A percentile compares a stretch with the other conserved stretches of the same genome.
phyloP scores from a whole-genome alignment of 2,113 vertebrate species.

The Phaethornis superciliosus region DNA sequence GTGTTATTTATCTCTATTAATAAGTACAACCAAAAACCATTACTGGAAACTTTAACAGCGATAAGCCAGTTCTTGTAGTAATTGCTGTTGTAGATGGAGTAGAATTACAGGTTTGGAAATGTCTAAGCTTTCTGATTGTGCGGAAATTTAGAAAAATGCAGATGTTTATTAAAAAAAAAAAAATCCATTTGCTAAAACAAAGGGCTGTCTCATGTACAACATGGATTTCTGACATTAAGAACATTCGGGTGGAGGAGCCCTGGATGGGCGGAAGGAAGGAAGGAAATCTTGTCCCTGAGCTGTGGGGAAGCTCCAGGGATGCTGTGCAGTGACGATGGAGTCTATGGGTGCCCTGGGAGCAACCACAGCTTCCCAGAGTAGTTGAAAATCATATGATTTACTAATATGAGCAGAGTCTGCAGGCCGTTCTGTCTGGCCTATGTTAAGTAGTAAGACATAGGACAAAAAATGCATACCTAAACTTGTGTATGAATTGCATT shows the following conservation, averaged over 20 bases:
- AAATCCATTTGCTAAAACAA: background rate
- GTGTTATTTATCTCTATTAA: background rate
- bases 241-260: background rate
- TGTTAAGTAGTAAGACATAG: background rate
- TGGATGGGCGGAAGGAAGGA: accelerated
- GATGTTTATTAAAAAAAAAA: background rate
- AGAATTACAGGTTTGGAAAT: background rate
- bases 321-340: background rate
- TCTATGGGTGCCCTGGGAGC: background rate
- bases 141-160: background rate
- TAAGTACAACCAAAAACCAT: background rate
- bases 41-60: background rate
- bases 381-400: background rate
- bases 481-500: background rate
- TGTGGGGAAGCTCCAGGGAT: background rate
- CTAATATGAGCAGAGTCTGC: background rate
- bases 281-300: accelerated
- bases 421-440: background rate
- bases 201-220: background rate
- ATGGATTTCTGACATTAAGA: background rate
- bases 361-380: background rate
- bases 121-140: background rate
- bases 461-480: background rate
- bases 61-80: background rate
- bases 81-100: background rate